These are phyloP conservation scores for Apodemia duryi DNA, from an alignment of 2,888 invertebrate genomes.

Conservation along the genomic window DNA sequence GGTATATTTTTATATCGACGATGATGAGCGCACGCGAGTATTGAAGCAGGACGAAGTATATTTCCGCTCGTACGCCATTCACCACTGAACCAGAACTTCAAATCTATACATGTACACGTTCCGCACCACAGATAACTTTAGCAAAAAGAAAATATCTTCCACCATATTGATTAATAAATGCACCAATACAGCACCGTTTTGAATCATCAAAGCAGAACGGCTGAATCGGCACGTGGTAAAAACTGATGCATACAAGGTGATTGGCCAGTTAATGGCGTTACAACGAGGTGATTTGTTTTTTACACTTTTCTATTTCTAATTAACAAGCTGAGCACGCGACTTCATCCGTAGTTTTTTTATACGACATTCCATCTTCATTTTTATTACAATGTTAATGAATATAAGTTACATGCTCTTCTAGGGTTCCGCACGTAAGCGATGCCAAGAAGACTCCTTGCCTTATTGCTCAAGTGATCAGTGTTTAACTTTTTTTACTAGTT, in stretches of 20 bases:
- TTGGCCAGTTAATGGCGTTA: slow-evolving; percentile 8
- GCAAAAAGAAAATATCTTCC: background rate
- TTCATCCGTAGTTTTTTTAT: slow-evolving; percentile 3
- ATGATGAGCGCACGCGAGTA: background rate
- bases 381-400: background rate
- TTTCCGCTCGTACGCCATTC: background rate
- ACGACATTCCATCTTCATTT: slow-evolving; percentile 1
- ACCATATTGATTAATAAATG: slow-evolving; percentile 14
- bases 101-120: slow-evolving; percentile 14
- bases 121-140: slow-evolving; percentile 5
- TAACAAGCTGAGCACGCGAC: slow-evolving; percentile 10
- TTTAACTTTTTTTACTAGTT: too few species aligned
- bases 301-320: slow-evolving; percentile 13
- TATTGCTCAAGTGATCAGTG: too few species aligned
- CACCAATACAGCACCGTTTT: slow-evolving; percentile 7
- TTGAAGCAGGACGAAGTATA: background rate
- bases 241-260: slow-evolving; percentile 10
- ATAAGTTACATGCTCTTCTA: background rate
- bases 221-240: slow-evolving; percentile 6
- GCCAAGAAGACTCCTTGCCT: too few species aligned
- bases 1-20: background rate
- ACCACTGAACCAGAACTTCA: slow-evolving; percentile 15
- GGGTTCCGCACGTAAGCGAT: background rate
- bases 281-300: slow-evolving; percentile 6
- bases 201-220: slow-evolving; percentile 12